Evolutionary conservation across 2,888 invertebrate genomes (phyloP), one percentile per base, ranked within the genome.

Genomic region (Nephrotoma flavescens): DNA sequence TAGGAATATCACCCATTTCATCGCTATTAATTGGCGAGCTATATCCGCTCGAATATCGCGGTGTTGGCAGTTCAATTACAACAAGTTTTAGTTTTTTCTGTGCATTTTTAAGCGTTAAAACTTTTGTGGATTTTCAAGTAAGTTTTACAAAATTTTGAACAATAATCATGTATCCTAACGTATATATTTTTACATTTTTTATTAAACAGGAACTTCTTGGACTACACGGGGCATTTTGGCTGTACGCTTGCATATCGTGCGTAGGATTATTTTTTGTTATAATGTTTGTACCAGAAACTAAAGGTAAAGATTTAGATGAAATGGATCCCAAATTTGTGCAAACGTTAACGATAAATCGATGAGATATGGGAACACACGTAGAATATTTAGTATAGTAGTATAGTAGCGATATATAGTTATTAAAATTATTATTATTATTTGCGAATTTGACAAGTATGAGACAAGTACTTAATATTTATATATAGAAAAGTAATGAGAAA

Each of bases 211-310:
- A 95, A 90, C 92, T 94, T 86, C 92, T 97, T 42, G 96, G 96
- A 0, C 91, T 96, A 45, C 95, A 96, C 90, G 97, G 97, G 0
- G 96, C 97, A 1, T 98, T 97, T 91, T 97, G 96, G 96, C 92
- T 97, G 88, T 98, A 97, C 91, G 96, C 97, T 0, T 95, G 95
- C 86, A 94, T 97, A 89, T 96, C 97, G 85, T 94, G 96, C 0
- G 94, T 95, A 41, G 96, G 97, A 19, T 92, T 97, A 11, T 95
- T 96, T 90, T 97, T 97, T 91, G 96, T 97, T 0, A 95, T 96
- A 3, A 95, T 95, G 89, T 96, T 95, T 90, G 96, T 98, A 7
- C 97, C 97, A 0, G 97, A 98, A 92, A 98, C 98, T 4, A 97
- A 96, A 91, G 97, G 97, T 0, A 95, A 95, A 89, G 96, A 97